These are phyloP conservation scores for Xylophagus ater DNA, from an alignment of 2,888 invertebrate species.

Conservation along the genomic window DNA sequence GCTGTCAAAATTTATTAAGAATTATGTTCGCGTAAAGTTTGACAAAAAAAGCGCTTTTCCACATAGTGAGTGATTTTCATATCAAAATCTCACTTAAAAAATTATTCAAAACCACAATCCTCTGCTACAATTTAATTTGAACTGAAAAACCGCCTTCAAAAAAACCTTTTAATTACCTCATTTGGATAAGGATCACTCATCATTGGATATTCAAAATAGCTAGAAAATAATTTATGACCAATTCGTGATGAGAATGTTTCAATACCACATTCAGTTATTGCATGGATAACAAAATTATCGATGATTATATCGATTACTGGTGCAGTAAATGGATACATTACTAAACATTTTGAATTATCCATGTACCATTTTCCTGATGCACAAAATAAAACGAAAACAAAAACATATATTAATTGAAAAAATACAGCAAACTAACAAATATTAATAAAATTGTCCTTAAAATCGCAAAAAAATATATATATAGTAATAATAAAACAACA, in stretches of 20 bases:
- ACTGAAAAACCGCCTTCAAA: constrained; percentile 9
- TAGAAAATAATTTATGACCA: constrained; percentile 48
- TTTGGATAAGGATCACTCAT: constrained; percentile 32
- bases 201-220: constrained; percentile 36
- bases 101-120: no score
- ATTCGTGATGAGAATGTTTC: constrained; percentile 63
- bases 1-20: no score
- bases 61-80: no score
- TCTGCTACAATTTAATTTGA: no score
- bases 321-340: constrained; percentile 60
- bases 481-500: no score
- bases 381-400: constrained; percentile 4
- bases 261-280: constrained; percentile 61
- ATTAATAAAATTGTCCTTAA: no score
- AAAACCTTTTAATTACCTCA: constrained; percentile 20
- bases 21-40: no score
- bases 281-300: constrained; percentile 58
- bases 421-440: no score
- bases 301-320: constrained; percentile 54
- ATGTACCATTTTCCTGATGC: constrained; percentile 35
- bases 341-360: constrained; percentile 45
- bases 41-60: no score
- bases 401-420: background rate
- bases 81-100: no score
- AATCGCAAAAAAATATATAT: no score